Base-by-base conservation (phyloP, 2,888 invertebrate genomes). In the Norana najaformis region DNA sequence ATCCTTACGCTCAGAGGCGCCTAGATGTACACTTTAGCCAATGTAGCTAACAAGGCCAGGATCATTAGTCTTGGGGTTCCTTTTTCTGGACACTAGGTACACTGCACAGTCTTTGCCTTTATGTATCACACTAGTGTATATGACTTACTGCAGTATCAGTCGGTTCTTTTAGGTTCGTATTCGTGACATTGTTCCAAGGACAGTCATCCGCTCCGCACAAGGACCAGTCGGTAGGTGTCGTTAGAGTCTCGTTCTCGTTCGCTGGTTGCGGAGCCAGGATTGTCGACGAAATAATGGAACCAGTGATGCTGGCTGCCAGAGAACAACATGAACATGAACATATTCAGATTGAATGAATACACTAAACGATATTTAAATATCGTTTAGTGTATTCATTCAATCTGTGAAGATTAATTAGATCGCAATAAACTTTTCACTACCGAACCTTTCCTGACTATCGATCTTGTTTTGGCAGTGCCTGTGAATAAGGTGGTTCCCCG, bases 91-190 rank as follows among this genome's bases (percentile, higher is more conserved):
- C n/a, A n/a, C n/a, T n/a, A n/a, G n/a, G n/a, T n/a, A n/a, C n/a
- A n/a, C n/a, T 69, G 5, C 16, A n/a, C 16, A 69, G 69, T 1
- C 69, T 30, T n/a, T 69, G 69, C 11, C n/a, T n/a, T n/a, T n/a
- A n/a, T 8, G 8, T 69, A 69, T 69, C n/a, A n/a, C 30, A 69
- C 30, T 69, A n/a, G 30, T 69, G 6, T 69, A 8, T 1, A n/a
- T 69, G 69, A n/a, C 37, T 85, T 90, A 94, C 94, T 92, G 93
- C 93, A 91, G 96, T 96, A 93, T 97, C 97, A 89, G 97, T 97
- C 1, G 98, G 98, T 92, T 97, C 96, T 93, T 96, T 96, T 91
- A 98, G 95, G 94, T 93, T 93, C 0, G 93, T 92, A 90, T 97
- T 93, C 34, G 94, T 95, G 3, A 96, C 95, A 93, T 92, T 92